These are phyloP conservation scores for Drosophila bunnanda DNA, from an alignment of 2,888 invertebrate genomes.

Conservation along the genomic window DNA sequence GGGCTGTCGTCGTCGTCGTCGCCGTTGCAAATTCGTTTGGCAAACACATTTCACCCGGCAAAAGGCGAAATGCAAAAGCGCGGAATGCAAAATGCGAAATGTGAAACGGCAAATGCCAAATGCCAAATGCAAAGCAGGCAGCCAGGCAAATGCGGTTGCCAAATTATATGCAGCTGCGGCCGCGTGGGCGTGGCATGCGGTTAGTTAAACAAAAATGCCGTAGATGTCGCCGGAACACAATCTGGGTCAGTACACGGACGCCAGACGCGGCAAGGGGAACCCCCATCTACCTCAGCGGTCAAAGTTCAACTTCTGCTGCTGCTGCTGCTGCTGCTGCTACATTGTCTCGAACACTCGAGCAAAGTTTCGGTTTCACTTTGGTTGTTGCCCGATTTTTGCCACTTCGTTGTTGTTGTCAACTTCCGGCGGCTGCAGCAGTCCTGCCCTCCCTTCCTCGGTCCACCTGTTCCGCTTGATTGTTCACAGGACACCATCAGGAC, in stretches of 20 bases:
- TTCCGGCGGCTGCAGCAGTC: conserved; percentile 41
- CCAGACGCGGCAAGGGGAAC: conserved; percentile 26
- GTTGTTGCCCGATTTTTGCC: conserved; percentile 37
- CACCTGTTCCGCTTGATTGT: conserved; percentile 78
- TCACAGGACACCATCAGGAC: conserved; percentile 36
- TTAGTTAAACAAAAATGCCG: conserved; percentile 70
- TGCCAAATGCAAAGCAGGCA: conserved; percentile 34
- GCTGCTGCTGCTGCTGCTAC: conserved; percentile 7
- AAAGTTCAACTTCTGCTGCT: conserved; percentile 53
- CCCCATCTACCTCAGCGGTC: conserved; percentile 14
- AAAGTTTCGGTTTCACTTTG: conserved; percentile 48
- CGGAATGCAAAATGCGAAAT: conserved; percentile 20
- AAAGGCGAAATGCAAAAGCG: conserved; percentile 6
- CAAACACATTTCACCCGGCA: conserved; percentile 30
- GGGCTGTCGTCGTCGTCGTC: conserved; percentile 8
- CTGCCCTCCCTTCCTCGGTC: conserved; percentile 36
- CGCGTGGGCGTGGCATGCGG: conserved; percentile 70
- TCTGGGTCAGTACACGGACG: conserved; percentile 55
- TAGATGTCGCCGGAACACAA: conserved; percentile 25
- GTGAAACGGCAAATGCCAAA: conserved; percentile 22
- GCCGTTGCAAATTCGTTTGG: conserved; percentile 35
- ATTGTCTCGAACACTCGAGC: conserved; percentile 50
- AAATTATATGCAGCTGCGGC: conserved; percentile 62
- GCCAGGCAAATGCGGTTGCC: conserved; percentile 57
- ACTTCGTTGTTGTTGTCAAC: conserved; percentile 31